Percentiles rank a stretch among this genome's conserved stretches.
Evolutionary conservation across 2,797 vertebrate species (phyloP).

Genomic region (Phataginus tetradactyla): DNA sequence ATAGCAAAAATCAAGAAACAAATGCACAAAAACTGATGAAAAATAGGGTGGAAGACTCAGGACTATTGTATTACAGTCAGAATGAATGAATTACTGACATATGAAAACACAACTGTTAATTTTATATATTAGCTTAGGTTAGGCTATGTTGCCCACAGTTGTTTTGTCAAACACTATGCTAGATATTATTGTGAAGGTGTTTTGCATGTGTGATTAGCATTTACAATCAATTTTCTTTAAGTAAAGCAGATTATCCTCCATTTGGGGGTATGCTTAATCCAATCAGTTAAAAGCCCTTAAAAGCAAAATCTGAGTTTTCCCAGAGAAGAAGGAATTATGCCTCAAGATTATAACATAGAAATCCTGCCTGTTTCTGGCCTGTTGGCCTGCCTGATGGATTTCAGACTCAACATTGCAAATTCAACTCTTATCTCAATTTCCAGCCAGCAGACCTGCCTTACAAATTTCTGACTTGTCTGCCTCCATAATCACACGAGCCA

Average conservation of each 20-base stretch:
- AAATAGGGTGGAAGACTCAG: not conserved
- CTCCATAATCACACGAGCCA: not conserved
- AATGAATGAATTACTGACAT: not conserved
- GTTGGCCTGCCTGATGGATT: too few species aligned
- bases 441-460: not conserved
- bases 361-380: not conserved
- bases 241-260: not conserved
- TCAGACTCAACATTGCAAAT: not conserved
- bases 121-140: not conserved
- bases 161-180: not conserved
- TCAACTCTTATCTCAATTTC: not conserved
- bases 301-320: not conserved
- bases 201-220: not conserved
- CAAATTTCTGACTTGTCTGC: not conserved
- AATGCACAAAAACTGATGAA: not conserved
- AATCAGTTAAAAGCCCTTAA: not conserved
- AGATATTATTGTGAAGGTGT: not conserved
- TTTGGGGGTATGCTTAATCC: not conserved
- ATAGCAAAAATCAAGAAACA: not conserved
- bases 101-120: not conserved
- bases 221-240: not conserved
- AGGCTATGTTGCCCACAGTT: not conserved
- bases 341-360: not conserved
- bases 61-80: not conserved
- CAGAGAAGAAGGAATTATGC: not conserved